Percentiles rank a stretch among this genome's conserved stretches.
phyloP scores from a whole-genome alignment of 2,797 vertebrate species.

The Ambastaia sidthimunki region DNA sequence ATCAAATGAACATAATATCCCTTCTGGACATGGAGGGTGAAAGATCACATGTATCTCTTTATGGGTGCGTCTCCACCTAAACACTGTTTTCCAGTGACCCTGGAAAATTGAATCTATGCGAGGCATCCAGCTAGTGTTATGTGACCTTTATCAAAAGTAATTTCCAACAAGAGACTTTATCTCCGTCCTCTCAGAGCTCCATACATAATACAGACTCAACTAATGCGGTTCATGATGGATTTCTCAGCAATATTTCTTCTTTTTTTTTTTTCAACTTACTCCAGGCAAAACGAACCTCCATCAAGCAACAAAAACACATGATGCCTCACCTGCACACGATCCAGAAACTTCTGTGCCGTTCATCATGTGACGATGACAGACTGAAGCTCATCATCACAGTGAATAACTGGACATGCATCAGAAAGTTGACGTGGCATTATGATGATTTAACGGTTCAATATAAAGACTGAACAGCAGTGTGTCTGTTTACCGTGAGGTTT shows the following conservation, averaged over 20 bases:
- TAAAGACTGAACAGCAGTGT: background rate
- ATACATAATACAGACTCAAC: conserved; percentile 59
- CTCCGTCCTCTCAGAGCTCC: conserved; percentile 52
- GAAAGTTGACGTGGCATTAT: too few relatives aligned
- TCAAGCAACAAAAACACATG: conserved; percentile 21
- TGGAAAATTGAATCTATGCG: conserved; percentile 62
- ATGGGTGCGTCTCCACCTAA: conserved; percentile 9
- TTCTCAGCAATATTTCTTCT: conserved; percentile 33
- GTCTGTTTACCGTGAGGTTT: background rate
- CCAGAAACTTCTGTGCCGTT: background rate
- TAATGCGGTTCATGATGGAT: conserved; percentile 57
- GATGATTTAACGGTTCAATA: conserved; percentile 22
- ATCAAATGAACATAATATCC: background rate
- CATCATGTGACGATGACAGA: conserved; percentile 31
- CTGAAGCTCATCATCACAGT: conserved; percentile 24
- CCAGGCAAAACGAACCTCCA: conserved; percentile 1
- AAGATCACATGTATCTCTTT: background rate
- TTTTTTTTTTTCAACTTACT: conserved; percentile 28
- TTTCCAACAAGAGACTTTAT: conserved; percentile 67
- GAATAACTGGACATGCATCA: conserved; percentile 18
- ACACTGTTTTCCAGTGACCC: background rate
- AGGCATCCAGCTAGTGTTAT: conserved; percentile 63
- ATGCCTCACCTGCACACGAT: background rate
- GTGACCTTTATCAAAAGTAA: conserved; percentile 73
- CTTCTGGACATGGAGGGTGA: background rate